phyloP scores from a whole-genome alignment of 2,888 invertebrate genomes.

The Frankliniella intonsa region DNA sequence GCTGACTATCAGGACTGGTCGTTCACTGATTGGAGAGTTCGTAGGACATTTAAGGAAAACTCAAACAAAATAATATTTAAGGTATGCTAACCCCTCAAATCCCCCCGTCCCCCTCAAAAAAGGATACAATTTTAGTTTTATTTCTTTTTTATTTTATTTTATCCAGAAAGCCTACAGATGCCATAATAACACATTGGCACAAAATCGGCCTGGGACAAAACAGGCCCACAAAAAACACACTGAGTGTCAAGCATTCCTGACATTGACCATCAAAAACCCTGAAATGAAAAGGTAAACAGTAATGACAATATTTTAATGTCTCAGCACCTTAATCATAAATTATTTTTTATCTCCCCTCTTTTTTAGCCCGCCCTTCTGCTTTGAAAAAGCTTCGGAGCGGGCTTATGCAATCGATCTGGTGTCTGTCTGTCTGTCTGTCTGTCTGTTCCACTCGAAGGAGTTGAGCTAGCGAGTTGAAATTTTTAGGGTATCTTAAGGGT shows the following conservation, averaged over 20 bases:
- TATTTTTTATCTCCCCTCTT: too few relatives aligned
- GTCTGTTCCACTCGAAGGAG: too few relatives aligned
- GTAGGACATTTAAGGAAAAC: neutral
- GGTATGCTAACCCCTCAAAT: neutral
- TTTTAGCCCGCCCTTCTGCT: too few relatives aligned
- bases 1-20: neutral
- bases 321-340: too few relatives aligned
- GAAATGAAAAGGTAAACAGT: neutral
- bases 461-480: too few relatives aligned
- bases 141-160: neutral
- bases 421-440: too few relatives aligned
- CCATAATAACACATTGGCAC: conserved; percentile 18
- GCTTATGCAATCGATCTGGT: too few relatives aligned
- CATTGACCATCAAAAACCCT: neutral
- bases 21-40: neutral
- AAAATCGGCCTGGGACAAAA: neutral
- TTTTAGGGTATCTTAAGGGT: too few relatives aligned
- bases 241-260: neutral
- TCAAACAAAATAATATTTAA: neutral
- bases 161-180: conserved; percentile 2
- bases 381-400: too few relatives aligned
- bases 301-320: too few relatives aligned
- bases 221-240: conserved; percentile 6
- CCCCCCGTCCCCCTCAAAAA: too few relatives aligned
- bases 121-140: too few relatives aligned